A percentile compares a stretch with the other conserved stretches of the same genome.
phyloP scores from a whole-genome alignment of 2,888 invertebrate species.

The Ectemnius lituratus region DNA sequence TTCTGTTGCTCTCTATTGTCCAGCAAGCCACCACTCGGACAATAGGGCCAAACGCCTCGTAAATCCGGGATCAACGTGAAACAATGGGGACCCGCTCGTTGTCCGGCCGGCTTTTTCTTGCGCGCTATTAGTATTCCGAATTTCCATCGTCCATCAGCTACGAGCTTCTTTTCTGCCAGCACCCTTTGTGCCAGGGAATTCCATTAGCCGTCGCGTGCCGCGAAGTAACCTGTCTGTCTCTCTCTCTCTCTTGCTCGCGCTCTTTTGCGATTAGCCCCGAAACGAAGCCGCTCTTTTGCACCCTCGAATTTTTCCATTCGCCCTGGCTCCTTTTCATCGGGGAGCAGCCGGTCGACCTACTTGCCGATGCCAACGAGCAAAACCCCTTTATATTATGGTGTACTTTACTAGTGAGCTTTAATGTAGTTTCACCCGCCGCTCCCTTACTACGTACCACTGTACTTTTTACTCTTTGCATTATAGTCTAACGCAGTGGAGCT shows the following conservation, averaged over 20 bases:
- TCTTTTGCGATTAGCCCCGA: constrained; percentile 51
- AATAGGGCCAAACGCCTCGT: too few relatives aligned
- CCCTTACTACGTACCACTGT: too few relatives aligned
- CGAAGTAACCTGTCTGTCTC: constrained; percentile 17
- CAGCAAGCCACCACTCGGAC: too few relatives aligned
- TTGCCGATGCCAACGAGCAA: too few relatives aligned
- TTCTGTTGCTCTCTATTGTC: too few relatives aligned
- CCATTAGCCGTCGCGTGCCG: constrained; percentile 49
- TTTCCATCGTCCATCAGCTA: constrained; percentile 42
- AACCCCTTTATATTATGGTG: too few relatives aligned
- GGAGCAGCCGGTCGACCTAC: too few relatives aligned
- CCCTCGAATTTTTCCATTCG: not conserved
- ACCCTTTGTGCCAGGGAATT: constrained; percentile 53
- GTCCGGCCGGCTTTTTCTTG: constrained; percentile 17
- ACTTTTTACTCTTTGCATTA: too few relatives aligned
- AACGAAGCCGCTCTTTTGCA: constrained; percentile 29
- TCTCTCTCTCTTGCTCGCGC: too few relatives aligned
- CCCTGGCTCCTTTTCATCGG: constrained; percentile 14
- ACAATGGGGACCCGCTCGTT: not conserved
- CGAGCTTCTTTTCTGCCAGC: constrained; percentile 35
- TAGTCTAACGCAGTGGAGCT: too few relatives aligned
- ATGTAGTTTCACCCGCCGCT: too few relatives aligned
- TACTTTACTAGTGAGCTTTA: too few relatives aligned
- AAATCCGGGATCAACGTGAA: not conserved
- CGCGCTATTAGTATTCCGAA: constrained; percentile 50